A percentile compares a stretch with the other conserved stretches of the same genome.
Conservation (phyloP, 2,113 vertebrate genomes). For the Paradoxurus hermaphroditus region DNA sequence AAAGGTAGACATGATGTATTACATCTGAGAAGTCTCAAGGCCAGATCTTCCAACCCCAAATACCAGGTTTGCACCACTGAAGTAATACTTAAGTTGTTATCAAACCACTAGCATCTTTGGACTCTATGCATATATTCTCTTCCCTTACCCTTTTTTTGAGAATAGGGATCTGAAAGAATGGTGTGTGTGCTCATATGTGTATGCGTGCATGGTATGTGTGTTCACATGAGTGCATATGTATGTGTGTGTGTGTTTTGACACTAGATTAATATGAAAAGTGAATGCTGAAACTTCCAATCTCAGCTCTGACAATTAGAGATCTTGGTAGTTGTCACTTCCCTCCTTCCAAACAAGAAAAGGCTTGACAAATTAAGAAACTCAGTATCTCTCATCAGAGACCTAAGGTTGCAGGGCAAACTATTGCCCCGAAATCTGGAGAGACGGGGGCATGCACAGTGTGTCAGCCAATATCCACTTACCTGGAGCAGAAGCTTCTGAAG, state of each 20-base stretch:
- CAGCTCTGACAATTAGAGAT: conserved; percentile 13
- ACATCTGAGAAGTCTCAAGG: background rate
- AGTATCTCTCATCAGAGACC: background rate
- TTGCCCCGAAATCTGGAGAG: background rate
- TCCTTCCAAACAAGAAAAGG: background rate
- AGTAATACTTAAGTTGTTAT: background rate
- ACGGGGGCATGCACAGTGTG: background rate
- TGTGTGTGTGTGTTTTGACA: background rate
- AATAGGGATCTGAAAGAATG: background rate
- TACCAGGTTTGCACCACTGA: background rate
- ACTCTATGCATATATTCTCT: background rate
- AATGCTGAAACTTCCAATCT: background rate
- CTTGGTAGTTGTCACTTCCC: background rate
- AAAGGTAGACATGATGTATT: background rate
- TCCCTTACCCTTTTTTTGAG: background rate
- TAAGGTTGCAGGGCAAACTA: background rate
- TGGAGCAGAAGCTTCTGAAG: background rate
- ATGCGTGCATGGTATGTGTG: background rate
- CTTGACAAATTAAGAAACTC: background rate
- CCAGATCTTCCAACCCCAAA: background rate
- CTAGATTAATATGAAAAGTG: background rate
- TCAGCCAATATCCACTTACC: background rate
- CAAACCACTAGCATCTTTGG: background rate
- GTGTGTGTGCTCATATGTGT: background rate
- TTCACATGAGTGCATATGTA: background rate